Evolutionary conservation across 2,888 invertebrate species (phyloP), one percentile per base, ranked within the genome.

Genomic region (Lycophotia porphyrea): DNA sequence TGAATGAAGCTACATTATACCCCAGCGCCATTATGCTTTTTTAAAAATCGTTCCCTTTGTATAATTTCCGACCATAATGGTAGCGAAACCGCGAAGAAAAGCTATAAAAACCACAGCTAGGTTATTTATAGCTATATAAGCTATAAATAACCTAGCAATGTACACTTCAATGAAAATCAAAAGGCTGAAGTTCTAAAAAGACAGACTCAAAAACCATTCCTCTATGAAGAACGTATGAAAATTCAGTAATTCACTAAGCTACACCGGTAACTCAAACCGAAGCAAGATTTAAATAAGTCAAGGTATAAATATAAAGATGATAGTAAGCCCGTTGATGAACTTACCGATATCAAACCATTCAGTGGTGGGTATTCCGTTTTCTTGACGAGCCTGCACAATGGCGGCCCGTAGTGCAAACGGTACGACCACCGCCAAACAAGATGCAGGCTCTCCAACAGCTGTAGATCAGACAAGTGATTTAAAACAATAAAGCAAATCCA

Each of bases 371-470:
- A 95, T 89, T 60, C 97, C 97, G 61, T 95, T 93, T 80, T 97
- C 97, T n/a, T 86, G 87, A 85, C 97, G 93, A 0, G 97, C 97
- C 1, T 97, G 95, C 72, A 96, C 92, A 15, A 97, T 88, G 1
- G 97, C 97, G 76, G 97, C 92, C 55, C 97, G 94, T 49, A 97
- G 93, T 0, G 97, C 97, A 64, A 97, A 91, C 15, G 97, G 92
- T 2, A 94, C 87, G 0, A 90, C 88, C 15, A 94, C 83, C 0
- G 94, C 82, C 84, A 95, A 83, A 79, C 94, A 94, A 2, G 93
- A 79, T 0, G 96, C 90, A 4, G 96, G 96, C 84, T 97, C 96
- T 42, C 94, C 95, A 31, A 93, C 92, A 66, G 93, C 96, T 96
- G 75, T 34, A 89, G 86, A 73, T 18, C 8, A 63, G 52, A 63